phyloP scores from a whole-genome alignment of 2,797 vertebrate genomes.

The Calcarius lapponicus region DNA sequence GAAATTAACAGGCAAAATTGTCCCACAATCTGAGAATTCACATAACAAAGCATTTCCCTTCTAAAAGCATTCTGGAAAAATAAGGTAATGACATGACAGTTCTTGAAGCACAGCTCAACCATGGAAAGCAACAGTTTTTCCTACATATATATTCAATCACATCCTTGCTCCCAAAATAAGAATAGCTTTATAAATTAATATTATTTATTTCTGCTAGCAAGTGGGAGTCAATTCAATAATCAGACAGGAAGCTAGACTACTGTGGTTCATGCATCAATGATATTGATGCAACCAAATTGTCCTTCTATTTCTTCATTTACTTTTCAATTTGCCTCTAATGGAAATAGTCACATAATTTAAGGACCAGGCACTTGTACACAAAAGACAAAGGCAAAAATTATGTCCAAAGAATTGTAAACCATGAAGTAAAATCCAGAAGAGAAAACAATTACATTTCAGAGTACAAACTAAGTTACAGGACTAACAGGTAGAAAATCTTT shows the following conservation, averaged over 20 bases:
- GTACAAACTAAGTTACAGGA: neutral
- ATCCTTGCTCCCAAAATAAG: neutral
- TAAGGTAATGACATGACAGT: neutral
- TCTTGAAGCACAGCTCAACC: neutral
- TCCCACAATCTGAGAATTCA: neutral
- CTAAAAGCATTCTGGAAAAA: neutral
- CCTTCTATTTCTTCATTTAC: constrained; percentile 14
- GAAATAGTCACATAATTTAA: constrained; percentile 3
- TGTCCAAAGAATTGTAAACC: neutral
- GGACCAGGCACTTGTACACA: neutral
- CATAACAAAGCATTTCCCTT: neutral
- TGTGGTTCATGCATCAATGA: neutral
- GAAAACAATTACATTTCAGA: neutral
- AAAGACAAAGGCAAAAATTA: constrained; percentile 19
- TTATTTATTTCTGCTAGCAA: constrained; percentile 6
- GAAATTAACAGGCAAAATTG: neutral
- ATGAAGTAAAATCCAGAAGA: neutral
- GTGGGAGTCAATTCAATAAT: constrained; percentile 14
- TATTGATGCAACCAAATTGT: neutral
- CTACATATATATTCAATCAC: neutral
- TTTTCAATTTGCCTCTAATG: constrained; percentile 17
- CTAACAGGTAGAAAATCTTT: neutral
- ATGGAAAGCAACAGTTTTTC: neutral
- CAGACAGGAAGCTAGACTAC: neutral
- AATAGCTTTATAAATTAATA: neutral